phyloP scores from a whole-genome alignment of 2,888 invertebrate genomes.

The Drosophila phalerata region DNA sequence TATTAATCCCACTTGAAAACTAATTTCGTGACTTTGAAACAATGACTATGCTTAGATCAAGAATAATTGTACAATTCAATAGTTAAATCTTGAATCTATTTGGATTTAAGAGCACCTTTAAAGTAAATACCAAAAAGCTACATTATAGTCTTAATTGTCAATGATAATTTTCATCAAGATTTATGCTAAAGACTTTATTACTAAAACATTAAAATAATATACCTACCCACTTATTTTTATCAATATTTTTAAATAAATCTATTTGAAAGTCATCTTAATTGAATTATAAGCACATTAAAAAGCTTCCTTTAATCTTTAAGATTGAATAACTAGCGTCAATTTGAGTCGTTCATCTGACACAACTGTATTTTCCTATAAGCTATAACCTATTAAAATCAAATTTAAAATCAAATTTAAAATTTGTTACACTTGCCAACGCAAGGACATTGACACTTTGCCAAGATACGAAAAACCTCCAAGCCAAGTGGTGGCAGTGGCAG shows the following conservation, averaged over 20 bases:
- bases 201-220: too few species aligned
- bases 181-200: not conserved
- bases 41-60: not conserved
- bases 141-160: not conserved
- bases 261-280: not conserved
- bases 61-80: conserved; percentile 14
- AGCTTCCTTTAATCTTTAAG: not conserved
- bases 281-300: not conserved
- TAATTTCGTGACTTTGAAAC: conserved; percentile 14
- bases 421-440: conserved; percentile 52
- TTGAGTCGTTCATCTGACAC: not conserved
- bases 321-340: not conserved
- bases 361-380: conserved; percentile 9
- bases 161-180: not conserved
- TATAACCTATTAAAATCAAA: conserved; percentile 26
- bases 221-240: too few species aligned
- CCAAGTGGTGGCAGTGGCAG: conserved; percentile 12
- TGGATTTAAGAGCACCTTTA: conserved; percentile 1
- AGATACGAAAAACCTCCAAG: conserved; percentile 27
- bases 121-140: too few species aligned
- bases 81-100: not conserved
- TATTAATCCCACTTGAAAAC: conserved; percentile 3
- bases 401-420: conserved; percentile 39
- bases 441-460: conserved; percentile 62
- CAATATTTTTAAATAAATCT: too few species aligned